Base-by-base conservation (phyloP, 2,888 invertebrate genomes). In the Drosophila fungiperda region DNA sequence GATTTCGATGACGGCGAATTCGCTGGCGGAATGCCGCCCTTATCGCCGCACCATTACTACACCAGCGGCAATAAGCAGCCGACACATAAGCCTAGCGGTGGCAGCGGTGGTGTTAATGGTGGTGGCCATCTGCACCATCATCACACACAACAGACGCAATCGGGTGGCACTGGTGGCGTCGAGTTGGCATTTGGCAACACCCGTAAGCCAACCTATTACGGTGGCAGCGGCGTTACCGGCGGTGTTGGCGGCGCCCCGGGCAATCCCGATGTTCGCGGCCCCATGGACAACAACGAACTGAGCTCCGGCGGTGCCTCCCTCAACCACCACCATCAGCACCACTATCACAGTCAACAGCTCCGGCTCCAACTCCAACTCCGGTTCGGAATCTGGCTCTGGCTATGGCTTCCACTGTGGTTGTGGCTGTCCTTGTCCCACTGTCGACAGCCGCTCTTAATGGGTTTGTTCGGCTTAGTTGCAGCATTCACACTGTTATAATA, bases 1-100 rank as follows among this genome's bases (percentile, higher is more conserved):
- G 95, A 95, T 78, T 95, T 96, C 73, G 95, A 95, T 83, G 96
- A 96, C 80, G 89, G 92, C 71, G 93, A 93, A 73, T 90, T 91
- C 61, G 82, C 87, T 52, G 87, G 90, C 57, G 87, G 90, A 50
- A 76, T 90, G 68, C 89, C 92, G 66, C 91, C 91, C 59, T 84
- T 92, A 82, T 89, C 92, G 74, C 92, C 92, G 40, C 92, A 91
- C 83, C 91, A 93, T 76, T 92, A 92, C 87, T 90, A 91, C 64
- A 85, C 83, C 75, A 86, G 75, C 68, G 91, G 90, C 89, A 91
- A 92, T 82, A 90, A 92, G 82, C 90, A 90, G 83, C 87, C 92
- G 68, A 91, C 92, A 76, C 87, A 92, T 81, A 91, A 91, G 83
- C 91, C 92, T 61, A 70, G 78, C 29, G 29, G 57, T 23, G 32